Base-by-base conservation (phyloP, 2,888 invertebrate species). In the Melipona bicolor region DNA sequence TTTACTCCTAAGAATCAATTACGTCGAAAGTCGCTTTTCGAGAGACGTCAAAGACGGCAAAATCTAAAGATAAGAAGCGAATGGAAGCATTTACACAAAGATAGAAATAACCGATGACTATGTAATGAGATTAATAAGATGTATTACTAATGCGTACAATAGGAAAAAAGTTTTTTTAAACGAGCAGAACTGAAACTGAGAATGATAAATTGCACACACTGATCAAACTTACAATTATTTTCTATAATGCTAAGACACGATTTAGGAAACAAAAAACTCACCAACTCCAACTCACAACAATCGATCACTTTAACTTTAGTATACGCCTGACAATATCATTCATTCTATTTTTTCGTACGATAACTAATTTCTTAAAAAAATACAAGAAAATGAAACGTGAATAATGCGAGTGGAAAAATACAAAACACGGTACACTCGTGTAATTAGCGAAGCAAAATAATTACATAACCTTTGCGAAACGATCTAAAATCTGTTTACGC, bases 401-500 rank as follows among this genome's bases (percentile, higher is more conserved):
- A 21, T 5, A 27, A 27, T 21, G 0, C 2, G 1, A 24, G 36
- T n/a, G 75, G 59, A 78, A 79, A 79, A 79, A 74, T 67, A 78
- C 74, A 6, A 3, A 4, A n/a, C 9, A 6, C 13, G 24, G 52
- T 59, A n/a, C 15, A n/a, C n/a, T 21, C 21, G 32, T 24, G 21
- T 13, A 54, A 6, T 27, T 21, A 3, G 24, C 15, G 32, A 52
- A 54, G 13, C n/a, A 62, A 49, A 71, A 59, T 21, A 68, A 81
- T 79, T 79, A 49, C 36, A 21, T 73, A 67, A 84, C 62, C n/a
- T 52, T 43, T 27, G 52, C n/a, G 70, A 15, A 32, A 36, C 64
- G 36, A 80, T 82, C 88, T 80, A 79, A 88, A 87, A 49, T 61
- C 43, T 64, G 74, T 68, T 36, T 27, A 27, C n/a, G 64, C 50